phyloP scores from a whole-genome alignment of 2,888 invertebrate species.

The Heliothis peltigera region DNA sequence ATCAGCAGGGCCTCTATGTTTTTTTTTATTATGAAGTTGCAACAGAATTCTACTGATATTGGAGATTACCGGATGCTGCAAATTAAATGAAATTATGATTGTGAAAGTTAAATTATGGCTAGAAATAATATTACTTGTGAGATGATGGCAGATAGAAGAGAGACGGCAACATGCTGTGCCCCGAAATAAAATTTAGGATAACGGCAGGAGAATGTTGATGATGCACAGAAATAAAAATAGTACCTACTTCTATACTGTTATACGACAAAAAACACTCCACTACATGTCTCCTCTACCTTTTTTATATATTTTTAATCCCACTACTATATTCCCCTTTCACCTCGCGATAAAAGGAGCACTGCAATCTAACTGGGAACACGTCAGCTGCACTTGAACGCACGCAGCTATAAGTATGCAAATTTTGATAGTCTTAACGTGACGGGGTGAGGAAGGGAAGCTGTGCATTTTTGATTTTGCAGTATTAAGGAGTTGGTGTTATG shows the following conservation, averaged over 20 bases:
- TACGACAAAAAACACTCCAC: neutral
- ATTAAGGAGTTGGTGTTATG: constrained; percentile 2
- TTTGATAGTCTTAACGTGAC: constrained; percentile 60
- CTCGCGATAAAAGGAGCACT: constrained; percentile 52
- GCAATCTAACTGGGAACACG: constrained; percentile 42
- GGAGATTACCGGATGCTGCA: no score
- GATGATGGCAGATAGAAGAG: no score
- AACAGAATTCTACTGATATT: no score
- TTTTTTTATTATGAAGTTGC: no score
- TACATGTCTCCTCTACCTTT: neutral
- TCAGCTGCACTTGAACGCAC: constrained; percentile 59
- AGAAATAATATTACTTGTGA: no score
- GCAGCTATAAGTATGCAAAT: constrained; percentile 69
- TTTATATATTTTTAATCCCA: constrained; percentile 4
- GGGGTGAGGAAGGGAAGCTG: constrained; percentile 18
- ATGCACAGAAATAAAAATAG: neutral
- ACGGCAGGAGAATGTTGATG: no score
- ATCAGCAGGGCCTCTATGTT: no score
- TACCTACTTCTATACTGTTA: no score
- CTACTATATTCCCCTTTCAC: constrained; percentile 31
- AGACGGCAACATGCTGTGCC: no score
- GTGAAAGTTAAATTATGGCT: no score
- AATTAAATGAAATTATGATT: no score
- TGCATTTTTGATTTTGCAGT: constrained; percentile 39
- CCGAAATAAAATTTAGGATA: no score